Evolutionary conservation across 1,140 invertebrate species (phyloP), one percentile per base, ranked within the genome.

Genomic region (Polypedilum pembai): DNA sequence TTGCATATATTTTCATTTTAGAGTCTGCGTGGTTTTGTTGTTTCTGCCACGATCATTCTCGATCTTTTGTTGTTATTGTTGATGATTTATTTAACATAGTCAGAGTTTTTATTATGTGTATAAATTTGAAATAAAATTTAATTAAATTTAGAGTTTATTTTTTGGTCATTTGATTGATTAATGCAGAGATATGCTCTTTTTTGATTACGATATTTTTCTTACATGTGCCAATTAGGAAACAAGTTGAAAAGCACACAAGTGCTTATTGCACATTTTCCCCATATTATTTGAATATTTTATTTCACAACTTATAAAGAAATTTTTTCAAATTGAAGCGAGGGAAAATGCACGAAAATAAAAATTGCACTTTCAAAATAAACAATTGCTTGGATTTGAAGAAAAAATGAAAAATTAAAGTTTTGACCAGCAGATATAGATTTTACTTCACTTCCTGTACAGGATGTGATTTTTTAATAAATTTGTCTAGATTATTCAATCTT

Each of bases 401-500:
- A 56, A 45, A 45, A 41, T 7, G 5, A 41, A 41, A 45, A 3
- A 45, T n/a, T 45, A 45, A 45, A 56, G 45, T 56, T 56, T 56
- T 8, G 45, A 56, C 12, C 45, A 56, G 12, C n/a, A 56, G 45
- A 56, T 56, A 56, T 12, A 56, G 45, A 56, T 56, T 56, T 3
- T 33, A 33, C 1, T 33, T 33, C 24, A 33, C 5, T 3, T 33
- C 24, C 24, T 56, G 45, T 56, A n/a, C 15, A 56, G 12, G 12
- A n/a, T 12, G 12, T 56, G n/a, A 69, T 5, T 18, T 69, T 66
- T 69, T 69, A 18, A 5, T 18, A 69, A 21, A 69, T 69, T 69
- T 69, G 17, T 69, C 20, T 20, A 69, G 65, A 21, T 69, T 21
- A 20, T 69, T 69, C 65, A 69, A 69, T 69, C 65, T 69, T 69